Base-by-base conservation (phyloP, 2,888 invertebrate species). In the Lasioglossum leucozonium region DNA sequence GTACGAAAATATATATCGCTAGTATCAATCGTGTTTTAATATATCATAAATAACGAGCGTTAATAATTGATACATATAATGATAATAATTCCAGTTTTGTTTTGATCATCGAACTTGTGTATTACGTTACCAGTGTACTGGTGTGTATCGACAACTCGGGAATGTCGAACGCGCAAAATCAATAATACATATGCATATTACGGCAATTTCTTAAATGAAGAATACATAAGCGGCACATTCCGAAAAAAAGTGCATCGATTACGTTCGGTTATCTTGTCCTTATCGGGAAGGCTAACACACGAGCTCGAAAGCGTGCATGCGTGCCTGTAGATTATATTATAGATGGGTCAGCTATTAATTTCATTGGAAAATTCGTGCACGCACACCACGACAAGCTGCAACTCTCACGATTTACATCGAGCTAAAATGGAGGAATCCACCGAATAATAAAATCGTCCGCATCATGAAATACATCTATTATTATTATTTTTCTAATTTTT, bases 281-380 rank as follows among this genome's bases (percentile, higher is more conserved):
- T 37, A 74, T 86, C 76, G 51, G 77, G 85, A 84, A 85, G 34
- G 75, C 76, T 75, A 74, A 85, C 78, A 75, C 47, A 62, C 62
- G 75, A 58, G 75, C 37, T 55, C n/a, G 51, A 75, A 40, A 51
- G 34, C 22, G 30, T 55, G 10, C 13, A 16, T n/a, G 58, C 10
- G 10, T 65, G n/a, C n/a, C 2, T 30, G 22, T 18, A 65, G 26
- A 65, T 65, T 11, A 26, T 16, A 22, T 65, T 58, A 40, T 69
- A 58, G 44, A 34, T 69, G 3, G 34, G n/a, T n/a, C 44, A 47
- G 34, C 67, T 67, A 84, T 76, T 85, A 85, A 81, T 86, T 72
- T 76, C 85, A 76, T 81, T 51, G 37, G 55, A 72, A n/a, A 86
- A 85, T 81, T 72, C 72, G 51, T 76, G 71, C 72, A 77, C 44